A percentile compares a stretch with the other conserved stretches of the same genome.
Evolutionary conservation across 2,888 invertebrate species (phyloP).

Genomic region (Bombyx huttoni): DNA sequence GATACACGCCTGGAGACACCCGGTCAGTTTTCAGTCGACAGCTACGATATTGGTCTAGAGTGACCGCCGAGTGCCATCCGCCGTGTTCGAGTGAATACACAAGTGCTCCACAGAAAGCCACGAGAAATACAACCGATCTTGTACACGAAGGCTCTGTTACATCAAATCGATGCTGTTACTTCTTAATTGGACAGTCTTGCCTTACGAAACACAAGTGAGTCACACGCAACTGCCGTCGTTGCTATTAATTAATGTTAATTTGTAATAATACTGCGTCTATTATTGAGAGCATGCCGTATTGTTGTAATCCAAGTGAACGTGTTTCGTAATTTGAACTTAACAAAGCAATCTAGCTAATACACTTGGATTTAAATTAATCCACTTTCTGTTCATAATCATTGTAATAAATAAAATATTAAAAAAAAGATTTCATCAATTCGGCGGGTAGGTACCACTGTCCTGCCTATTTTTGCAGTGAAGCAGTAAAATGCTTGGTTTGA

Average conservation of each 20-base stretch:
- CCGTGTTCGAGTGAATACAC: constrained; percentile 28
- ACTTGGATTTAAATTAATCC: too few species aligned
- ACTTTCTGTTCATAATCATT: too few species aligned
- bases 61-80: constrained; percentile 26
- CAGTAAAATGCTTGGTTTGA: too few species aligned
- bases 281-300: neutral
- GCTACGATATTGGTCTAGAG: constrained; percentile 15
- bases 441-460: too few species aligned
- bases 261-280: neutral
- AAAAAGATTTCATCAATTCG: too few species aligned
- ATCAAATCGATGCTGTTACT: constrained; percentile 52
- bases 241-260: neutral
- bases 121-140: constrained; percentile 47
- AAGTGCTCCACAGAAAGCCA: constrained; percentile 39
- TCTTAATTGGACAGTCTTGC: constrained; percentile 40
- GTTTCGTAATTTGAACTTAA: too few species aligned
- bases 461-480: too few species aligned
- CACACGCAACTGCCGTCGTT: neutral
- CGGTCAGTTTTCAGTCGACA: neutral
- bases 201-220: constrained; percentile 13
- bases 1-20: neutral
- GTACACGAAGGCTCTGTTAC: constrained; percentile 48
- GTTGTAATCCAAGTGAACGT: too few species aligned
- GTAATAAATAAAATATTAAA: too few species aligned
- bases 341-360: too few species aligned